Evolutionary conservation across 2,888 invertebrate genomes (phyloP), one percentile per base, ranked within the genome.

Genomic region (Chesias legatella): DNA sequence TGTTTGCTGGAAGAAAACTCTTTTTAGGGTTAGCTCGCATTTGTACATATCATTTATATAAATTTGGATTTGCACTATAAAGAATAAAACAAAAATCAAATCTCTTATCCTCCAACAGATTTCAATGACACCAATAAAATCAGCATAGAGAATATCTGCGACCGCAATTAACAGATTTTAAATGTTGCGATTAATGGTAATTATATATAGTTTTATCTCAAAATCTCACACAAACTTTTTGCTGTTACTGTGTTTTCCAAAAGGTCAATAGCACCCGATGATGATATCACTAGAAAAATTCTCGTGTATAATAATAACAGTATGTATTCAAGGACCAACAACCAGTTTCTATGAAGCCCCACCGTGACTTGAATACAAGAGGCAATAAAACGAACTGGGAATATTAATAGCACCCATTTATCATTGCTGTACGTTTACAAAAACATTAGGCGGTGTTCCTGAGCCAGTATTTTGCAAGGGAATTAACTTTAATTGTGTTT

Each of bases 341-440:
- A 38, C 46, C 33, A 10, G 40, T 41, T 40, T 26, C 28, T 41
- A 40, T 36, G 31, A 24, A 25, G 10, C 31, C 9, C 10, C 11
- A 26, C 43, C 48, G 53, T 48, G 51, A 46, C 33, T 17, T 22
- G 47, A 40, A 41, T 38, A 38, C 39, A 32, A 42, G 23, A 30
- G 34, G 24, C 29, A 37, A 43, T 44, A 31, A 45, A 46, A 50
- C 41, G 38, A 29, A 22, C 10, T 5, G 22, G 26, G 48, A 46
- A 53, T 53, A 45, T 33, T 48, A 45, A 50, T 45, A 8, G 29
- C 32, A 21, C 7, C 29, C 13, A 37, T 36, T 36, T 33, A 32
- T 39, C 25, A 36, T 22, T 8, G 17, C 28, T 21, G 13, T 40
- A 29, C 28, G 24, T 35, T 28, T 39, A 43, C 28, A 25, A 26